These are phyloP conservation scores for Theonella swinhoei DNA, from an alignment of 37 sponge, comb jelly and placozoan species.

Conservation along the genomic window DNA sequence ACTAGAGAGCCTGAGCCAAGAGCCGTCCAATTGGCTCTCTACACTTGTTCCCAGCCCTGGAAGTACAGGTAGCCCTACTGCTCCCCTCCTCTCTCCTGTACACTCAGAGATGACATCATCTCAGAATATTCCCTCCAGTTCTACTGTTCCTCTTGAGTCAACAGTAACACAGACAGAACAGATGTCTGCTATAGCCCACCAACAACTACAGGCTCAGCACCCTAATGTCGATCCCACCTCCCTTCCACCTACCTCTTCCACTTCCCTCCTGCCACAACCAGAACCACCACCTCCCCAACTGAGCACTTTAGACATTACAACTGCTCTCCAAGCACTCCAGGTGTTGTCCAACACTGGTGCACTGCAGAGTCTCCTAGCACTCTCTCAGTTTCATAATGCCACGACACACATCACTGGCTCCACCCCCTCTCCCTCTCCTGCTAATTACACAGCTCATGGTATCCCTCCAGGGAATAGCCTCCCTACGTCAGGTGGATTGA, in stretches of 20 bases:
- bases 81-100: not conserved
- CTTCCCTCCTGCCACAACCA: not conserved
- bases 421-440: not conserved
- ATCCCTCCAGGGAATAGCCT: not conserved
- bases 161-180: no score
- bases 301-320: not conserved
- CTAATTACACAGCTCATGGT: not conserved
- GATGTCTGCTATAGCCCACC: not conserved
- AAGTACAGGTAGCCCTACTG: not conserved
- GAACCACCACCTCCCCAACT: not conserved
- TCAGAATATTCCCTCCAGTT: not conserved
- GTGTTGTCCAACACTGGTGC: not conserved
- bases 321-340: not conserved
- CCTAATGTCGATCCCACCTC: not conserved
- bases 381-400: not conserved
- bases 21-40: not conserved
- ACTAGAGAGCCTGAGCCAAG: not conserved
- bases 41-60: not conserved
- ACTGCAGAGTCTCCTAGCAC: not conserved
- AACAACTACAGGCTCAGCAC: not conserved
- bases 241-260: not conserved
- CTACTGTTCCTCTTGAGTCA: not conserved
- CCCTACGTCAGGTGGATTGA: not conserved
- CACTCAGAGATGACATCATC: not conserved
- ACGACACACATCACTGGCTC: not conserved